These are phyloP conservation scores for Hyles vespertilio DNA, from an alignment of 1,140 invertebrate genomes.

Conservation along the genomic window DNA sequence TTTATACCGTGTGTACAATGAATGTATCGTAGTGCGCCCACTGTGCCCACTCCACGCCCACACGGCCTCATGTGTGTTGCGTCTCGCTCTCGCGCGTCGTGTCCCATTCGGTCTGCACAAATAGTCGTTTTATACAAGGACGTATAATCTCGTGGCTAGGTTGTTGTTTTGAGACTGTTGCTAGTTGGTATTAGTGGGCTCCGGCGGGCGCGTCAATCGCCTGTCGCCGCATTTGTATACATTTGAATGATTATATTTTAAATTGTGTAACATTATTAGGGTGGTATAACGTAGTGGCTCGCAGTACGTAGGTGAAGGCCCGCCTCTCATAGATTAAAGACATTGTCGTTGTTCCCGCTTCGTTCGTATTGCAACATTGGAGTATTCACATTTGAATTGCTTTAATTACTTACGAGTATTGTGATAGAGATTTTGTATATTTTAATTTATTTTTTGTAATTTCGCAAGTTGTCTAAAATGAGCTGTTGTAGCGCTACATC, in stretches of 20 bases:
- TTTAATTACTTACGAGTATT: conserved; percentile 76
- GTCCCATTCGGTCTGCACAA: conserved; percentile 49
- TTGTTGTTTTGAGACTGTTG: conserved; percentile 23
- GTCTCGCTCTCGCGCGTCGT: conserved; percentile 11
- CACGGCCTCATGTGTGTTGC: not conserved
- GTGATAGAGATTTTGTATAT: conserved; percentile 76
- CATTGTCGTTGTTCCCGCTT: conserved; percentile 37
- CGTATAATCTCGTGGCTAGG: conserved; percentile 26
- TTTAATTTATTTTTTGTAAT: conserved; percentile 73
- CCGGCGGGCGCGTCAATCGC: conserved; percentile 29
- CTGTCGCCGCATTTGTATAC: conserved; percentile 41
- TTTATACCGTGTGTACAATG: conserved; percentile 68
- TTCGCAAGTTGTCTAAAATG: conserved; percentile 66
- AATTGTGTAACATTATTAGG: conserved; percentile 46
- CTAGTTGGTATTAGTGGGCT: conserved; percentile 14
- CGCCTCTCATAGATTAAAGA: conserved; percentile 17
- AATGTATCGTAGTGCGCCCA: conserved; percentile 19
- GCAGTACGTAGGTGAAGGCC: conserved; percentile 5
- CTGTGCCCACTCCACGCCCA: not conserved
- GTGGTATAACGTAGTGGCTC: conserved; percentile 32
- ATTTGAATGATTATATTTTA: conserved; percentile 45
- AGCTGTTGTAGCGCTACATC: conserved; percentile 61
- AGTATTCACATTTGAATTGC: conserved; percentile 72
- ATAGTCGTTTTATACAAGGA: conserved; percentile 38
- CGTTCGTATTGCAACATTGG: conserved; percentile 61